These are phyloP conservation scores for Synaphobranchus kaupii DNA, from an alignment of 2,797 vertebrate species.

Conservation along the genomic window DNA sequence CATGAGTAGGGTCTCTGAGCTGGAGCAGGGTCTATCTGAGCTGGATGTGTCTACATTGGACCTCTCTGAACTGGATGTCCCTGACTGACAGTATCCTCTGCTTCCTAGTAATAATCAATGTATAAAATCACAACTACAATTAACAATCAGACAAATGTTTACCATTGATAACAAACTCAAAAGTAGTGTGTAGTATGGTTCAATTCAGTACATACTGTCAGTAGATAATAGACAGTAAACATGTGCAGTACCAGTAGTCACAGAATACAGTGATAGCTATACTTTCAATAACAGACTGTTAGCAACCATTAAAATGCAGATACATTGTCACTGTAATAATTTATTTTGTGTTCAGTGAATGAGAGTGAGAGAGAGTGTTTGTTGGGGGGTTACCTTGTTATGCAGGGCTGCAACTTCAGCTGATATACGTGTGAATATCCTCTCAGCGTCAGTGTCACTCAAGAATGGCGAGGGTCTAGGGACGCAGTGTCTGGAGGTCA, in stretches of 20 bases:
- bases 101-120: too few relatives aligned
- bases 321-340: slow-evolving; percentile 2
- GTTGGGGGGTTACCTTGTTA: slow-evolving; percentile 18
- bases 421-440: slow-evolving; percentile 11
- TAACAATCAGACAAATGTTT: neutral
- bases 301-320: neutral
- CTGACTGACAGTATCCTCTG: too few relatives aligned
- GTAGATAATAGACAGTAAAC: slow-evolving; percentile 7
- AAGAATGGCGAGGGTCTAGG: slow-evolving; percentile 18
- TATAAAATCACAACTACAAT: neutral
- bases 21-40: too few relatives aligned
- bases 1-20: neutral
- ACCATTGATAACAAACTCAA: slow-evolving; percentile 4
- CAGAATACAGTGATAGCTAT: slow-evolving; percentile 1
- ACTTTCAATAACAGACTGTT: slow-evolving; percentile 6
- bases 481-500: neutral
- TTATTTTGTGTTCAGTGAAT: slow-evolving; percentile 12
- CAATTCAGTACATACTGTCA: slow-evolving; percentile 7
- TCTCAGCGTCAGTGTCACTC: too few relatives aligned
- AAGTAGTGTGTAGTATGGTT: slow-evolving; percentile 7
- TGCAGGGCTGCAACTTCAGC: neutral
- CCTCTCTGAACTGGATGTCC: neutral
- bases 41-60: neutral
- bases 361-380: neutral
- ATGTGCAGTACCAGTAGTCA: slow-evolving; percentile 26